phyloP scores from a whole-genome alignment of 2,888 invertebrate genomes.

The Scaptomyza polygonia region DNA sequence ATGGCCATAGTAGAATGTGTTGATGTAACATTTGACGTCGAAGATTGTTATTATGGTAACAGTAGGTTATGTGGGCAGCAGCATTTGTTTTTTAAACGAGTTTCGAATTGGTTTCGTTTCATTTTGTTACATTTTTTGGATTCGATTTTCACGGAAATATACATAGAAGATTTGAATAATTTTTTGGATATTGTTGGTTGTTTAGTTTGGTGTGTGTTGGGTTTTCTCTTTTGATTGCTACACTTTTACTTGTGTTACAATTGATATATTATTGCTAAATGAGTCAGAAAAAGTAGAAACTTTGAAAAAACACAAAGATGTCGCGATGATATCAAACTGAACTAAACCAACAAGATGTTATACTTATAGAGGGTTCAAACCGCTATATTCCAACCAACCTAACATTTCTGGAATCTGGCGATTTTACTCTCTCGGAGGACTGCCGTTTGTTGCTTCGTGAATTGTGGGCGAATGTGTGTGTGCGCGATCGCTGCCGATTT shows the following conservation, averaged over 20 bases:
- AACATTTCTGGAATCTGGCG: too few relatives aligned
- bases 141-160: conserved; percentile 65
- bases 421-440: too few relatives aligned
- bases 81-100: conserved; percentile 16
- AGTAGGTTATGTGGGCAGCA: neutral
- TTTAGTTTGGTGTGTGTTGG: conserved; percentile 60
- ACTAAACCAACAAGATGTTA: too few relatives aligned
- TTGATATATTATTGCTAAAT: conserved; percentile 79
- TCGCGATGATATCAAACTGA: conserved; percentile 18
- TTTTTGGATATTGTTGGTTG: conserved; percentile 51
- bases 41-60: conserved; percentile 2
- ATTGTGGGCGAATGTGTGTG: too few relatives aligned
- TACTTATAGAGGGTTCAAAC: too few relatives aligned
- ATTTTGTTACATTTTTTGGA: conserved; percentile 24
- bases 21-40: conserved; percentile 32
- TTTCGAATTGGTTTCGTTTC: conserved; percentile 15
- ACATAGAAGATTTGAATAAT: conserved; percentile 76
- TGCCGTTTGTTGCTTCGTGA: too few relatives aligned
- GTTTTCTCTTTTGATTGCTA: conserved; percentile 75
- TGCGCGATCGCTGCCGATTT: too few relatives aligned
- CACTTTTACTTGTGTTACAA: conserved; percentile 81
- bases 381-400: too few relatives aligned
- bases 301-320: conserved; percentile 53
- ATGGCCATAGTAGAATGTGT: conserved; percentile 19
- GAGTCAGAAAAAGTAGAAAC: conserved; percentile 53